Percentiles rank a stretch among this genome's conserved stretches.
Evolutionary conservation across 2,797 vertebrate genomes (phyloP).

Genomic region (Echiichthys vipera): DNA sequence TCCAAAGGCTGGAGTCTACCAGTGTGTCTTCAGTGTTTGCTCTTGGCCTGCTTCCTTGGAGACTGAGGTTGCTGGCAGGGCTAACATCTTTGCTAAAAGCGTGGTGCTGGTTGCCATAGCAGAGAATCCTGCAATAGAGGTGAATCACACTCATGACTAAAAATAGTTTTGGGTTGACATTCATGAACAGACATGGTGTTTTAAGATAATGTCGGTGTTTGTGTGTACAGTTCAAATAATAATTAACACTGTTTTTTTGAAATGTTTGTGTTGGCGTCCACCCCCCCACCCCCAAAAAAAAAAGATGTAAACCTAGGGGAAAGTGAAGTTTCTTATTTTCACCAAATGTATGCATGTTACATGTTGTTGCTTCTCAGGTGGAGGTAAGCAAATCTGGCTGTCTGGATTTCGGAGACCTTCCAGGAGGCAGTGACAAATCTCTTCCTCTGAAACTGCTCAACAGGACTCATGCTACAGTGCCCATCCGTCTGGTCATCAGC

Average conservation of each 20-base stretch:
- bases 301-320: no score
- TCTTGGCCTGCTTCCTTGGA: slow-evolving; percentile 96
- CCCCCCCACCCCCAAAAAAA: no score
- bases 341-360: no score
- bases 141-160: slow-evolving; percentile 51
- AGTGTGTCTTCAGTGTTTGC: slow-evolving; percentile 90
- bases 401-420: slow-evolving; percentile 94
- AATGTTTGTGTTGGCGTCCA: no score
- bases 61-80: slow-evolving; percentile 83
- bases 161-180: neutral
- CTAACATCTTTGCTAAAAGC: slow-evolving; percentile 89
- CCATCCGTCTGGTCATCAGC: slow-evolving; percentile 93
- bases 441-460: slow-evolving; percentile 92
- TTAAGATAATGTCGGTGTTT: no score
- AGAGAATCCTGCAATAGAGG: slow-evolving; percentile 92
- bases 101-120: slow-evolving; percentile 92
- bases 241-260: no score
- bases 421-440: slow-evolving; percentile 87
- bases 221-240: no score
- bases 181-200: neutral
- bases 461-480: slow-evolving; percentile 91
- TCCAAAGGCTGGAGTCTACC: slow-evolving; percentile 89
- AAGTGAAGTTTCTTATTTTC: no score
- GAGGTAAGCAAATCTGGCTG: slow-evolving; percentile 84
- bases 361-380: slow-evolving; percentile 81